Base-by-base conservation (phyloP, 2,113 vertebrate species). In the Ageneiosus marmoratus region DNA sequence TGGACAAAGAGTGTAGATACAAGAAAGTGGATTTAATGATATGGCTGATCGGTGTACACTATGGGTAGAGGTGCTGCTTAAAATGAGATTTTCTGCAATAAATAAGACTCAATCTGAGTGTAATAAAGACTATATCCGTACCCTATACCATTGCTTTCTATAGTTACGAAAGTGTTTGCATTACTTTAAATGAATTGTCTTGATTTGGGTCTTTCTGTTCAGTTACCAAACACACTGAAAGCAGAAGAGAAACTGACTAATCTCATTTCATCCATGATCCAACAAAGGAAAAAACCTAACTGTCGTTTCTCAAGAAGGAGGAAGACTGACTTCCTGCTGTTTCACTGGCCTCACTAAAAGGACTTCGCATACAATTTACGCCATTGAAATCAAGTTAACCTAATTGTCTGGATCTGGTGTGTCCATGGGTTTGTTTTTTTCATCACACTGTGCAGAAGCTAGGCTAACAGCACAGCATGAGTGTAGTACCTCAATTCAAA, bases 371-470 rank as follows among this genome's bases (percentile, higher is more conserved):
- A 8, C 37, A 87, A 88, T 88, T 92, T 92, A 92, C 90, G 89
- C 89, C 85, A 5, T 85, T 70, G 81, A 89, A 92, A 92, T 91
- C 87, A 89, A 90, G 90, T 93, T 88, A 93, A 91, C 89, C 91
- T 89, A 88, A 86, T 81, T 89, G 86, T 89, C 89, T 85, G 79
- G 34, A 82, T 55, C 48, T 76, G 72, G 86, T 87, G 83, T 20
- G 4, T 29, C 5, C 32, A 13, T 24, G 13, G 24, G 18, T 48
- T 75, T 46, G 41, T n/a, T 48, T 34, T 20, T 73, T 62, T 41
- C 5, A 8, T 27, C 41, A 37, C 53, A 34, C 62, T 56, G 50
- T 13, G 32, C 48, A 63, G 20, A 58, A 27, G 34, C 34, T 32
- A 20, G 4, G 9, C 46, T 80, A 55, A 48, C 44, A 88, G 37